Conservation (phyloP, 2,888 invertebrate species). For the Zaprionus obscuricornis region DNA sequence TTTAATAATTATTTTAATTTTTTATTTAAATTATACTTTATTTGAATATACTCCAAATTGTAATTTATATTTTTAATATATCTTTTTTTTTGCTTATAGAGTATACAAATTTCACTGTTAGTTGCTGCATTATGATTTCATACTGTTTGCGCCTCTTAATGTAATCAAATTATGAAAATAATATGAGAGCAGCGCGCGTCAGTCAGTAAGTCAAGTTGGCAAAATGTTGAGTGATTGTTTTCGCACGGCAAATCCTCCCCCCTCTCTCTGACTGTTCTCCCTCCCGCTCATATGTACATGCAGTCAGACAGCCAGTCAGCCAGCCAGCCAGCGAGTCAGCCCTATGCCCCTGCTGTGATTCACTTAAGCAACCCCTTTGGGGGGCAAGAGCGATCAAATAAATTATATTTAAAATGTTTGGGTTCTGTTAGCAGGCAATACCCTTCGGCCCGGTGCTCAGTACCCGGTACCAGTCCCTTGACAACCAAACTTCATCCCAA, state of each 20-base stretch:
- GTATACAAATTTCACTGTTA: constrained; percentile 7
- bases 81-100: constrained; percentile 6
- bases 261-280: neutral
- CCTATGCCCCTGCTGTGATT: constrained; percentile 61
- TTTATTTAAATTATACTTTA: neutral
- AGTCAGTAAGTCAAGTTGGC: constrained; percentile 71
- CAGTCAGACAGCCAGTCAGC: no score
- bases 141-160: constrained; percentile 53
- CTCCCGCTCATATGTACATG: no score
- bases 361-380: constrained; percentile 70
- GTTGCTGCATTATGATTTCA: neutral
- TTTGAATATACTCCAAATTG: no score
- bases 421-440: constrained; percentile 23
- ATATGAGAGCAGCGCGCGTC: constrained; percentile 64
- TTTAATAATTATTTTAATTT: neutral
- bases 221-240: constrained; percentile 77
- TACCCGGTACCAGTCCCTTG: constrained; percentile 22
- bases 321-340: neutral
- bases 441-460: neutral
- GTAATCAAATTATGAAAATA: constrained; percentile 78
- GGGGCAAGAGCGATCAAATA: constrained; percentile 51
- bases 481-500: constrained; percentile 50
- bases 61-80: neutral
- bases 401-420: constrained; percentile 71
- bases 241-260: constrained; percentile 42